Percentiles rank a stretch among this genome's conserved stretches.
These are phyloP conservation scores for Scolopax bukidnonensis DNA, from an alignment of 2,797 vertebrate species.

Conservation along the genomic window DNA sequence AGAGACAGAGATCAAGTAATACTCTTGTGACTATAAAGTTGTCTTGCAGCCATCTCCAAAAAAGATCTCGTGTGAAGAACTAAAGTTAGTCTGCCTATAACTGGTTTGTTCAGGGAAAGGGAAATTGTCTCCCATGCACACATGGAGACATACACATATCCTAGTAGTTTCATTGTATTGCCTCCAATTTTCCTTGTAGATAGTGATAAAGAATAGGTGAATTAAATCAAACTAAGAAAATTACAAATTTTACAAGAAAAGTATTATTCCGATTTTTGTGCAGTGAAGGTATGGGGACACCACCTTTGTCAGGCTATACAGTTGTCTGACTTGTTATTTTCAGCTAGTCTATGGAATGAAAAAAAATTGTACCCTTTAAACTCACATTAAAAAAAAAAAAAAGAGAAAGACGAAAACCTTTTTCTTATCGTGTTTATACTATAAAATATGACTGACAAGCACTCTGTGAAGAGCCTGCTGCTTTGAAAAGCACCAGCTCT, in stretches of 20 bases:
- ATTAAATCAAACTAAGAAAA: constrained; percentile 41
- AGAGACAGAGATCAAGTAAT: not conserved
- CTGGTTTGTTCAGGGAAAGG: not conserved
- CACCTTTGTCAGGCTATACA: constrained; percentile 11
- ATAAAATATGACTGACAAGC: not conserved
- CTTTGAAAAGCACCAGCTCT: not conserved
- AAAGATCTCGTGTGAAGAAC: not conserved
- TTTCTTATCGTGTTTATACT: not conserved
- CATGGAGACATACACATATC: not conserved
- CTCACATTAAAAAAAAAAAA: not conserved
- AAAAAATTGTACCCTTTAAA: not conserved
- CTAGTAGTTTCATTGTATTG: not conserved
- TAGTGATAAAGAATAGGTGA: constrained; percentile 18
- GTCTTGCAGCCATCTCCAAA: not conserved
- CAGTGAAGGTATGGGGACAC: not conserved
- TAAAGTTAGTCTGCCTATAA: not conserved
- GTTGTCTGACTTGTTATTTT: constrained; percentile 41
- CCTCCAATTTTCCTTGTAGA: not conserved
- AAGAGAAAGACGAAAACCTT: not conserved
- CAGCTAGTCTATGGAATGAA: constrained; percentile 26
- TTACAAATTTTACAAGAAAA: not conserved
- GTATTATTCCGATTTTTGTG: not conserved
- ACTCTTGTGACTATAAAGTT: not conserved
- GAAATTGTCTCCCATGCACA: not conserved
- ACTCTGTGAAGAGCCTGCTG: not conserved